Conservation (phyloP, 2,113 vertebrate genomes). For the Upupa epops region DNA sequence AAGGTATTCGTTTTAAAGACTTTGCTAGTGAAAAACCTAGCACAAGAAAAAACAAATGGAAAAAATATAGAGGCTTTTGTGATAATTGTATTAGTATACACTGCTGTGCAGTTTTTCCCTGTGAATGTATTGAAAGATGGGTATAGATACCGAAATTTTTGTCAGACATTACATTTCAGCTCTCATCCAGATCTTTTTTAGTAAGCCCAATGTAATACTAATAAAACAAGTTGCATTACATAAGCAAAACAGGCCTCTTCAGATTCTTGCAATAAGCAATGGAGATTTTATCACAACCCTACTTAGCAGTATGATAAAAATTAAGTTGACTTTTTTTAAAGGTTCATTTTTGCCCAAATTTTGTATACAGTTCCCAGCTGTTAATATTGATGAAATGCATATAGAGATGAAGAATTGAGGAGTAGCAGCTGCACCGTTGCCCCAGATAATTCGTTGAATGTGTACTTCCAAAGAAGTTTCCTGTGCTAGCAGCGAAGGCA, state of each 20-base stretch:
- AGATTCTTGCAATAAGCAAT: not conserved
- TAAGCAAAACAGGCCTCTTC: not conserved
- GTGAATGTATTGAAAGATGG: not conserved
- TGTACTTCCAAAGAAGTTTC: not conserved
- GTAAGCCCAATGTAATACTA: not conserved
- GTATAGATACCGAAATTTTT: not conserved
- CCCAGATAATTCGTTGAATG: not conserved
- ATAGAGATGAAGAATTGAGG: not conserved
- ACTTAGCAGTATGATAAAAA: not conserved
- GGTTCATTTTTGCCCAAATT: not conserved
- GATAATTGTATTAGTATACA: not conserved
- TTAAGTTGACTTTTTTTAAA: not conserved
- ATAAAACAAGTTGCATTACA: not conserved
- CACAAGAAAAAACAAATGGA: not conserved
- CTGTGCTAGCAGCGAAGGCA: not conserved
- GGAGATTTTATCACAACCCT: not conserved
- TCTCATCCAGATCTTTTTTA: not conserved
- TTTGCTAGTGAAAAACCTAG: not conserved
- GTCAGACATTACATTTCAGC: not conserved
- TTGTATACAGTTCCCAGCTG: not conserved
- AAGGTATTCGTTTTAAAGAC: not conserved
- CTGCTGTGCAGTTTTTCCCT: not conserved
- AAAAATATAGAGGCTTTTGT: not conserved
- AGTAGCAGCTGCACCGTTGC: slow-evolving; percentile 16
- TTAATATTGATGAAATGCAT: not conserved